Base-by-base conservation (phyloP, 2,888 invertebrate genomes). In the Drosophila cyrtoloma region DNA sequence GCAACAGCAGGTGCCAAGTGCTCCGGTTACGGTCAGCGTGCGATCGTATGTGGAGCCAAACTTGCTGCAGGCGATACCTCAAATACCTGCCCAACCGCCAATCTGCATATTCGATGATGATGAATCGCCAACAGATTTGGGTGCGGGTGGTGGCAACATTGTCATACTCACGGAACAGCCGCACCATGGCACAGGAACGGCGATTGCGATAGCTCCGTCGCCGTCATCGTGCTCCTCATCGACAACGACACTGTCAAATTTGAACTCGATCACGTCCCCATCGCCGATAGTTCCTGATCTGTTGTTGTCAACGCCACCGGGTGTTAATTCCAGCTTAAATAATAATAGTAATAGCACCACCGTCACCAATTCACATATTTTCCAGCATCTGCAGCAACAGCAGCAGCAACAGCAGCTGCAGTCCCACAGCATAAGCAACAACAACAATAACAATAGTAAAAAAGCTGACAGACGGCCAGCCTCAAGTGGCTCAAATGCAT, bases 41-140 rank as follows among this genome's bases (percentile, higher is more conserved):
- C 86, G 89, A 71, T 90, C 92, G 47, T 90, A 89, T 57, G 79
- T 92, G 81, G 93, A 92, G 69, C 90, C 92, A 64, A 92, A 92
- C 72, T 85, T 92, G 78, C 81, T 92, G 73, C 93, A 93, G 82
- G 92, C 93, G 71, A 93, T 93, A 80, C 92, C 93, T 75, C 93
- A 93, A 82, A 92, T 93, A 82, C 93, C 92, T 69, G 92, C 91
- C 82, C 93, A 93, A 83, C 93, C 93, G 75, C 93, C 93, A 65
- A 91, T 91, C 63, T 93, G 92, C 74, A 92, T 93, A 81, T 93
- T 93, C 79, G 93, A 93, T 83, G 93, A 93, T 91, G 93, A 92
- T 59, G 93, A 93, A 65, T 92, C 93, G 57, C 91, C 93, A 58
- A 89, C 92, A 65, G 93, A 92, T 55, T 75, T 87, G 56, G 85